Base-by-base conservation (phyloP, 1,140 invertebrate genomes). In the Dreissena rostriformis region DNA sequence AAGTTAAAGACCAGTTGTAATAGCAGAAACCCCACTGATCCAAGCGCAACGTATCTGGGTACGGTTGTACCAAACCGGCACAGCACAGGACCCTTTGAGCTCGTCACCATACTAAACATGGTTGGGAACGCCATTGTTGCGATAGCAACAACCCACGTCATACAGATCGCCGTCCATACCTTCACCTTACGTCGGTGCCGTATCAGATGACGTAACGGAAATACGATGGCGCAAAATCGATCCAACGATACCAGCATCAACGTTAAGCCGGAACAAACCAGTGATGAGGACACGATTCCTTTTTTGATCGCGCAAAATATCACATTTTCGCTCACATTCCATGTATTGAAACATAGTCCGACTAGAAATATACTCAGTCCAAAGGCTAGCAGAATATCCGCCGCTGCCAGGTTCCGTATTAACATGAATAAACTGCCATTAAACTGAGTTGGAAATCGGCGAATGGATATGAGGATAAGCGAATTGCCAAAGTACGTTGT, bases 401-500 rank as follows among this genome's bases (percentile, higher is more conserved):
- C 63, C 1, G 70, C 39, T 5, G 76, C 76, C 28, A 79, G 53
- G 22, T 79, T 66, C 0, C 11, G n/a, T 39, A 79, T 79, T 2
- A 79, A 17, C 5, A 51, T 70, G 52, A 24, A 79, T 12, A 57
- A 2, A 68, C 0, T 70, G 12, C 65, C 76, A 28, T 79, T 79
- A 11, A 79, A 79, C n/a, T 28, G 28, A 6, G 49, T 53, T 2
- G 76, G 55, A 55, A 53, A 79, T 70, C 10, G 67, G 17, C 22
- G 1, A 1, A 79, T 49, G 6, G 14, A 68, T 4, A 70, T 15
- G 19, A 79, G 66, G 17, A 79, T 68, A 7, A 79, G 24, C 10
- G 52, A n/a, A 52, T 79, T 79, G 67, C 76, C 76, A 55, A 79
- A 79, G 28, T 79, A 79, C 8, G 65, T 79, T n/a, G 65, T 70